Percentiles rank a stretch among this genome's conserved stretches.
Conservation (phyloP, 2,888 invertebrate genomes). For the Melanophora roralis region DNA sequence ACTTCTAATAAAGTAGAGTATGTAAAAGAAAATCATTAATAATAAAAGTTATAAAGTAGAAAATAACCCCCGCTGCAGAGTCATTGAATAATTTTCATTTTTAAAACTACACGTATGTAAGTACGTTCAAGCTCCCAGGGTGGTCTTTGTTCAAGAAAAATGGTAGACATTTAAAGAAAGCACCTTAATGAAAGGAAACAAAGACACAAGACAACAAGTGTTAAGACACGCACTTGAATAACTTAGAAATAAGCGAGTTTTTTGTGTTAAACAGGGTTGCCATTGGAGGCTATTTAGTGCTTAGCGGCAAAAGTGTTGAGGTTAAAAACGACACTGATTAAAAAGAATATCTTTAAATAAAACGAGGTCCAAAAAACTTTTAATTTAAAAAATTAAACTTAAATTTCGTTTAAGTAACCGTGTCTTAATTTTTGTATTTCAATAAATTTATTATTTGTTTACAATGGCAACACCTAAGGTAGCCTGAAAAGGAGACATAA, state of each 20-base stretch:
- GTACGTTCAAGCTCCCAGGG: conserved; percentile 20
- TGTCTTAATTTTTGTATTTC: no score
- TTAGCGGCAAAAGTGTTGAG: no score
- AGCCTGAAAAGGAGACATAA: no score
- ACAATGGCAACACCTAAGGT: no score
- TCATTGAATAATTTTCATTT: conserved; percentile 14
- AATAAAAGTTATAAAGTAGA: background rate
- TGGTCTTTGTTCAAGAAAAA: conserved; percentile 30
- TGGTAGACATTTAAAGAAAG: conserved; percentile 32
- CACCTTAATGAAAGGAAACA: conserved; percentile 45
- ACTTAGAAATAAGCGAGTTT: background rate
- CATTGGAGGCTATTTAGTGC: no score
- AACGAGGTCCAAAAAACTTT: no score
- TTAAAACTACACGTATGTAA: background rate
- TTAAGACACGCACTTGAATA: conserved; percentile 42
- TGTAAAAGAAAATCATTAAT: background rate
- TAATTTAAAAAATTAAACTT: no score
- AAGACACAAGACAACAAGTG: conserved; percentile 45
- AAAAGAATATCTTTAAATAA: no score
- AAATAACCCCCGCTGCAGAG: background rate
- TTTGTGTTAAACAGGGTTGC: background rate
- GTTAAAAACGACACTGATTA: no score
- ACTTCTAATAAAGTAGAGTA: background rate
- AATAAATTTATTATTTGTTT: no score
- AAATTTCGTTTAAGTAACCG: no score